Base-by-base conservation (phyloP, 2,113 vertebrate genomes). In the Tricholaema leucomelas region DNA sequence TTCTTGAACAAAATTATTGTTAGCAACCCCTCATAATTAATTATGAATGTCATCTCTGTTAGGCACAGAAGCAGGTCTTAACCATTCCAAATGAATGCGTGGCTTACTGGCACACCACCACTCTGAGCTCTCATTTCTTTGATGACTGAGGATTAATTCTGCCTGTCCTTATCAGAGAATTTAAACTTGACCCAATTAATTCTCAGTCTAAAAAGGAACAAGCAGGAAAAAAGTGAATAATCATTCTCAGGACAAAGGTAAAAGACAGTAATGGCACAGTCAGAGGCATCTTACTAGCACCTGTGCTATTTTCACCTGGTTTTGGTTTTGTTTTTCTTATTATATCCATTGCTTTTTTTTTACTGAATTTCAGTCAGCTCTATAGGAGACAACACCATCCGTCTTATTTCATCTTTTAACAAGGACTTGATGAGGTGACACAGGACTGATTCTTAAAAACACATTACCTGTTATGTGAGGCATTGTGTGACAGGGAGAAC, bases 351-450 rank as follows among this genome's bases (percentile, higher is more conserved):
- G 96, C 85, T 92, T n/a, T n/a, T n/a, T n/a, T 96, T 94, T 92
- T 82, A 82, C 96, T 88, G 95, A 95, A 97, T 98, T 97, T 96
- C 93, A 95, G 93, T 95, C 97, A 97, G 54, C 74, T 97, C 81
- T 72, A 92, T 90, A 88, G 96, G 88, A 97, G 96, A 97, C 97
- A 97, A 97, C 96, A 96, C 95, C 95, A 97, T 98, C 97, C 95
- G 28, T 98, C 98, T 98, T 97, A 97, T 97, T 98, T 97, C 97
- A 97, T 98, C 97, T 97, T 97, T 97, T 97, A 98, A 98, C 97
- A 97, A 97, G 97, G 96, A 97, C 97, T 97, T 98, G 97, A 98
- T 98, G 98, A 97, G 97, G 97, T 98, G 97, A 98, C 97, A 98
- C 96, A 91, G 96, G 96, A 97, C 93, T 97, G 98, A 98, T 97